These are phyloP conservation scores for Lycophotia porphyrea DNA, from an alignment of 2,888 invertebrate species.

Conservation along the genomic window DNA sequence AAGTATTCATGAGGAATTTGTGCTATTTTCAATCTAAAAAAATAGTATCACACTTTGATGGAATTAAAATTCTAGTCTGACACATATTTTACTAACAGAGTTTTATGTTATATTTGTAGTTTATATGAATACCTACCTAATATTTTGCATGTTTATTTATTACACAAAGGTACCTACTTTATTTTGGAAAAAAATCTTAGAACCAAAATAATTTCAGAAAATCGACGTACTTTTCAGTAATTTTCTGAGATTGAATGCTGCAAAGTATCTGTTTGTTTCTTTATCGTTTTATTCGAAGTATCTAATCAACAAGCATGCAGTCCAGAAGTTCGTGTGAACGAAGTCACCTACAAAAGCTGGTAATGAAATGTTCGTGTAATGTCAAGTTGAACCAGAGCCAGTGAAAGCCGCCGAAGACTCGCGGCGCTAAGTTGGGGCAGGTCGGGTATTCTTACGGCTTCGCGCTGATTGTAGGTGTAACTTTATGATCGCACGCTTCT, in stretches of 20 bases:
- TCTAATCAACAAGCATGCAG: slow-evolving; percentile 27
- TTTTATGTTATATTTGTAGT: slow-evolving; percentile 5
- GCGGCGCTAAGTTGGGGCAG: slow-evolving; percentile 78
- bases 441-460: slow-evolving; percentile 81
- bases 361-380: slow-evolving; percentile 58
- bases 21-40: slow-evolving; percentile 72
- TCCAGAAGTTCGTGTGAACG: slow-evolving; percentile 23
- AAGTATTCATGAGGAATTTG: slow-evolving; percentile 72
- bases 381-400: slow-evolving; percentile 50
- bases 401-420: slow-evolving; percentile 70
- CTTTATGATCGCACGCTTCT: slow-evolving; percentile 87
- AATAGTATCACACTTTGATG: slow-evolving; percentile 47
- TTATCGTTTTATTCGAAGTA: neutral
- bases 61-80: slow-evolving; percentile 27
- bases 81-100: slow-evolving; percentile 14
- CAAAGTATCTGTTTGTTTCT: neutral
- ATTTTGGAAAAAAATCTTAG: no score
- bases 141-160: neutral
- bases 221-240: neutral
- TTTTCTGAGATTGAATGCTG: neutral
- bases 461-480: slow-evolving; percentile 83
- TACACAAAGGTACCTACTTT: neutral
- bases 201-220: neutral
- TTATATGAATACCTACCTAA: slow-evolving; percentile 11
- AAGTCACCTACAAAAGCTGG: slow-evolving; percentile 34